Conservation (phyloP, 2,888 invertebrate species). For the Machimus atricapillus region DNA sequence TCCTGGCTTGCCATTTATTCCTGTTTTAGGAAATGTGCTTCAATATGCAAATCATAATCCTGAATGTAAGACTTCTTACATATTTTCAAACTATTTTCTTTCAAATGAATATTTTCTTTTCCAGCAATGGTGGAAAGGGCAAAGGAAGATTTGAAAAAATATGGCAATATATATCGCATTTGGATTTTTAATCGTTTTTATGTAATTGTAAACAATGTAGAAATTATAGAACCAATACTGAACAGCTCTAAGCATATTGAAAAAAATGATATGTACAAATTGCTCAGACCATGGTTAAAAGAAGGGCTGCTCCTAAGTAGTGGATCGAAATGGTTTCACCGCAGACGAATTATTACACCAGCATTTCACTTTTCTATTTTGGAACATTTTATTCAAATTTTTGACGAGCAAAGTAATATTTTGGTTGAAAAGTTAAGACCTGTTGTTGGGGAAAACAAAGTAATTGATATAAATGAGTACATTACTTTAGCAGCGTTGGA, state of each 20-base stretch:
- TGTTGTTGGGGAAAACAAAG: constrained; percentile 53
- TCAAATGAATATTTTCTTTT: not conserved
- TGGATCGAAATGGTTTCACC: constrained; percentile 68
- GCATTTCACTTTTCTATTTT: constrained; percentile 82
- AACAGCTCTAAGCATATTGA: constrained; percentile 53
- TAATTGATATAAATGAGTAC: constrained; percentile 69
- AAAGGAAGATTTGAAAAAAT: constrained; percentile 31
- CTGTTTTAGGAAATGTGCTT: not conserved
- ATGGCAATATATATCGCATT: constrained; percentile 54
- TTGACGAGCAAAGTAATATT: constrained; percentile 70
- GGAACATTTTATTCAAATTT: constrained; percentile 74
- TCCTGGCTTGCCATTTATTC: not conserved
- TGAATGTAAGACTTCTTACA: not conserved
- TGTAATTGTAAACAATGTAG: constrained; percentile 49
- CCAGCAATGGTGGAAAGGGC: not conserved
- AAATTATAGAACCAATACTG: constrained; percentile 54
- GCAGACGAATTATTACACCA: constrained; percentile 77
- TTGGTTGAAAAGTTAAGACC: constrained; percentile 66
- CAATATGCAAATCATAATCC: not conserved
- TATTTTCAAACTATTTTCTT: not conserved
- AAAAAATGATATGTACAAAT: constrained; percentile 54
- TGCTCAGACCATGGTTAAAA: constrained; percentile 57
- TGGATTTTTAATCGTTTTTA: constrained; percentile 42
- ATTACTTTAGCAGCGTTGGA: constrained; percentile 69
- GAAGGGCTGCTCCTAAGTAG: constrained; percentile 56